Conservation (phyloP, 2,113 vertebrate genomes). For the Tinamus guttatus region DNA sequence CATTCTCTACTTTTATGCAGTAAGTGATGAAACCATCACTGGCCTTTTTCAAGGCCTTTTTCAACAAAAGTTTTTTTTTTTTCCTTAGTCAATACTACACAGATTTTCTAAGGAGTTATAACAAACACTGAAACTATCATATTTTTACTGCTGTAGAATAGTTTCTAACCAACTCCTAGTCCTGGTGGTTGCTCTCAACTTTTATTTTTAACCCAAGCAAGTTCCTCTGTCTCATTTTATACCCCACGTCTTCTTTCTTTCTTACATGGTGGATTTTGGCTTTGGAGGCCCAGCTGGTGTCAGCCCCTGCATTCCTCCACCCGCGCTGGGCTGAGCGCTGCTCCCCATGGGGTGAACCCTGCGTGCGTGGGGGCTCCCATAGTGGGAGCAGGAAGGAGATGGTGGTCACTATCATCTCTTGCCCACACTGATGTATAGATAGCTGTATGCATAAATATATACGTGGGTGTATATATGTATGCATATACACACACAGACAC, state of each 20-base stretch:
- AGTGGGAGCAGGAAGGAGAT: not conserved
- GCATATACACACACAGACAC: no score
- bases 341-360: not conserved
- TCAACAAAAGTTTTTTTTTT: not conserved
- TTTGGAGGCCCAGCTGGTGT: not conserved
- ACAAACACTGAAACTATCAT: not conserved
- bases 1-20: accelerated
- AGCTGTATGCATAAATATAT: not conserved
- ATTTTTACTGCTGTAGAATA: not conserved
- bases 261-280: not conserved
- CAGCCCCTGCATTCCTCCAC: not conserved
- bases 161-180: not conserved
- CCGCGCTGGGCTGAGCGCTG: not conserved
- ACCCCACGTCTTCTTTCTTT: not conserved
- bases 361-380: not conserved
- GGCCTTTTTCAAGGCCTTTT: not conserved
- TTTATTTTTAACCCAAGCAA: not conserved
- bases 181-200: no score
- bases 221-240: not conserved
- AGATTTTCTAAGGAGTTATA: not conserved
- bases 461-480: no score
- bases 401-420: not conserved
- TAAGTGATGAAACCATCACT: not conserved
- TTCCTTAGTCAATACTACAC: no score
- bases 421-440: not conserved